Conservation (phyloP, 2,888 invertebrate genomes). For the Eulithis prunata region DNA sequence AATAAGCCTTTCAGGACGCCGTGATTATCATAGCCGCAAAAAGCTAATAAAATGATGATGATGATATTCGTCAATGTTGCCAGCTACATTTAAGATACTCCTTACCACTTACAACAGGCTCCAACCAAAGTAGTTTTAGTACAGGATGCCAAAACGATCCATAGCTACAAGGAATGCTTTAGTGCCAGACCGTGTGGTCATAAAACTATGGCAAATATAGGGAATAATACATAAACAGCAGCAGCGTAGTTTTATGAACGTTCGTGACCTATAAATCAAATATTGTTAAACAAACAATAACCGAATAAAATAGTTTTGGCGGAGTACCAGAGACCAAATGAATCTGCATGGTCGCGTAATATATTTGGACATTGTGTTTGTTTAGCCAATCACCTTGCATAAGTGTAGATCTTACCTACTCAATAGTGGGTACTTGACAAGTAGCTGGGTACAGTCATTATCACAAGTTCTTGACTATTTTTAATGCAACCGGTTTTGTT, state of each 20-base stretch:
- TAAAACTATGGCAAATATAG: conserved; percentile 6
- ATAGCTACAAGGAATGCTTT: background rate
- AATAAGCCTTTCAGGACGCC: too few relatives aligned
- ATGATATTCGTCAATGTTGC: too few relatives aligned
- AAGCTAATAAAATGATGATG: too few relatives aligned
- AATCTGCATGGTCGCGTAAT: conserved; percentile 30
- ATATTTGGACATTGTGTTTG: conserved; percentile 13
- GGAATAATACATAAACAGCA: conserved; percentile 6
- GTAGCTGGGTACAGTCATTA: too few relatives aligned
- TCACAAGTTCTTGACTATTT: too few relatives aligned
- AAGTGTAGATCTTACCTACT: background rate
- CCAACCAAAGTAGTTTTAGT: background rate
- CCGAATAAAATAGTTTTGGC: conserved; percentile 40
- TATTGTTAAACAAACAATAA: conserved; percentile 37
- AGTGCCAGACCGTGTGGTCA: conserved; percentile 8
- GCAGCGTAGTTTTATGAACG: background rate
- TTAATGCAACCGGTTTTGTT: too few relatives aligned
- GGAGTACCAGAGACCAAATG: conserved; percentile 40
- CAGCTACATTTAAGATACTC: too few relatives aligned
- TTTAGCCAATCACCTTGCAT: conserved; percentile 12
- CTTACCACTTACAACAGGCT: background rate
- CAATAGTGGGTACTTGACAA: too few relatives aligned
- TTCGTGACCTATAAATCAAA: conserved; percentile 33
- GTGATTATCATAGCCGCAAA: too few relatives aligned
- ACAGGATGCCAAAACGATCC: background rate